Conservation (phyloP, 2,113 vertebrate species). For the Serinus canaria region DNA sequence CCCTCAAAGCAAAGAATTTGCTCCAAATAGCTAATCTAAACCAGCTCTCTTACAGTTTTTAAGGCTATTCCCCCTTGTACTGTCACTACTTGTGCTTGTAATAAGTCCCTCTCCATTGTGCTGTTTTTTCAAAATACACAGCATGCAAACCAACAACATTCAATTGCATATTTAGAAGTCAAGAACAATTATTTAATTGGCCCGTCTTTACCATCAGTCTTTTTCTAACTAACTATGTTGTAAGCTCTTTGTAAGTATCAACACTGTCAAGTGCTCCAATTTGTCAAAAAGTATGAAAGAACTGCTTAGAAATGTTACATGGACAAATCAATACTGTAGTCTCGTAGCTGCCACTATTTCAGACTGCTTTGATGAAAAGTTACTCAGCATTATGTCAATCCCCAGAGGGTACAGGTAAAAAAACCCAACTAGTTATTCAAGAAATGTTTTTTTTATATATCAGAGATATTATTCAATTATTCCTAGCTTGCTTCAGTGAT, state of each 20-base stretch:
- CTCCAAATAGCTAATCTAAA: background rate
- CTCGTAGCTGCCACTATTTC: background rate
- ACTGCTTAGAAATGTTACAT: background rate
- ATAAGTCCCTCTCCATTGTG: background rate
- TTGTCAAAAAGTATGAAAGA: background rate
- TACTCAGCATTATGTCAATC: background rate
- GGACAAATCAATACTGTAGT: background rate
- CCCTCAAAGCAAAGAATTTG: background rate
- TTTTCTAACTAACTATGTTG: background rate
- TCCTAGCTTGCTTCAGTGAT: background rate
- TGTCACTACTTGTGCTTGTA: background rate
- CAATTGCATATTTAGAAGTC: background rate
- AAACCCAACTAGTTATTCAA: background rate
- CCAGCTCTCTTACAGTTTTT: background rate
- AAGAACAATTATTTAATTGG: background rate
- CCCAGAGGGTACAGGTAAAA: background rate
- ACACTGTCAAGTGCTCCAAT: background rate
- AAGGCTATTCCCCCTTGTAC: background rate
- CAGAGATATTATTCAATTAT: background rate
- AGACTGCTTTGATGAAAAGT: background rate
- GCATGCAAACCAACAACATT: background rate
- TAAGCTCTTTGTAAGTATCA: background rate
- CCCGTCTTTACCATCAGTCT: background rate
- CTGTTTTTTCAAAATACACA: background rate
- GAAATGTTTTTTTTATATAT: background rate